Conservation (phyloP, 2,113 vertebrate species). For the Saimiri boliviensis region DNA sequence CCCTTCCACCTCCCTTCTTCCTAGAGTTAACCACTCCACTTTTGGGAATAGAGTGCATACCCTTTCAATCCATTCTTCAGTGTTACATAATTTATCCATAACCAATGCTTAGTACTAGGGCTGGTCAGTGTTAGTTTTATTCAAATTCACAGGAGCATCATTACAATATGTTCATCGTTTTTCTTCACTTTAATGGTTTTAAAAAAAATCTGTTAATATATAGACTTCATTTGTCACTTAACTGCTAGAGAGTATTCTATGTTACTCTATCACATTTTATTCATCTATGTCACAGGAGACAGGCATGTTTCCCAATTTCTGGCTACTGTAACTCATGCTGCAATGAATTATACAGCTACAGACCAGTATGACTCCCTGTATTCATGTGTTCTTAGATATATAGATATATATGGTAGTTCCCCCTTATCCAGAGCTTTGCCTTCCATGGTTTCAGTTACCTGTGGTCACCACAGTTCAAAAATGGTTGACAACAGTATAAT, state of each 20-base stretch:
- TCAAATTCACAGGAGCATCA: neutral
- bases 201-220: neutral
- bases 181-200: constrained; percentile 10
- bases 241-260: constrained; percentile 31
- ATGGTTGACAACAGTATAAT: neutral
- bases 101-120: neutral
- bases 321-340: constrained; percentile 1
- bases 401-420: neutral
- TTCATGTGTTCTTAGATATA: neutral
- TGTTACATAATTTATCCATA: constrained; percentile 27
- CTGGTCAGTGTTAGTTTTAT: constrained; percentile 39
- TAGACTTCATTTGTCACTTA: neutral
- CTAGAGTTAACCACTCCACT: neutral
- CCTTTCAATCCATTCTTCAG: neutral
- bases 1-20: neutral
- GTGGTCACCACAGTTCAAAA: neutral
- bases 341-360: neutral
- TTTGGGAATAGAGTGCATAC: neutral
- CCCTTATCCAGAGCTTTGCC: neutral
- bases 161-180: neutral
- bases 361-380: neutral
- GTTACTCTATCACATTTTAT: neutral
- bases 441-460: neutral
- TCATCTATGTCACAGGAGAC: constrained; percentile 41
- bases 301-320: neutral